phyloP scores from a whole-genome alignment of 2,888 invertebrate species.

The Pachydiplax longipennis region DNA sequence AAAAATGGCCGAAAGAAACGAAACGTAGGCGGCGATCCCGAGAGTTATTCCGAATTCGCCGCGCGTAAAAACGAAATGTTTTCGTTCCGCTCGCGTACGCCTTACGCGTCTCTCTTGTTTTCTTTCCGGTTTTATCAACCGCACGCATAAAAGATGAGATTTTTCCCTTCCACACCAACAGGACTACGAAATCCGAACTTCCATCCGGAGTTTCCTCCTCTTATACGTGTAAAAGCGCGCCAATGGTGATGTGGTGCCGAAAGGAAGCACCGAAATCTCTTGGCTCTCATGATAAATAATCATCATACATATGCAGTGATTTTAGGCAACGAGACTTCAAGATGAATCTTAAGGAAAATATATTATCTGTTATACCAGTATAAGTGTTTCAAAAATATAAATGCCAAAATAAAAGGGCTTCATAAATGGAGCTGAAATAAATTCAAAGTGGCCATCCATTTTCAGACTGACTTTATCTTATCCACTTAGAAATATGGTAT shows the following conservation, averaged over 20 bases:
- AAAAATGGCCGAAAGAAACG: neutral
- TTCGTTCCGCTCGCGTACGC: neutral
- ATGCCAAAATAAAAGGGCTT: too few species aligned
- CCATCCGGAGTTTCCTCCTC: neutral
- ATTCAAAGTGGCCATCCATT: too few species aligned
- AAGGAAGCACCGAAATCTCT: neutral
- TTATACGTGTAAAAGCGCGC: neutral
- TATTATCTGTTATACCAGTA: too few species aligned
- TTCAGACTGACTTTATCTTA: too few species aligned
- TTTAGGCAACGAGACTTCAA: too few species aligned
- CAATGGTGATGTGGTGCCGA: neutral
- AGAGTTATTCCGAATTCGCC: neutral
- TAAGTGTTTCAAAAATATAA: too few species aligned
- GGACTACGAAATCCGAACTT: neutral
- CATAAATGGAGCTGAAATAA: too few species aligned
- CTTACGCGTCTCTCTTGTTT: neutral
- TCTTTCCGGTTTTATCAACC: neutral
- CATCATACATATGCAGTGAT: too few species aligned
- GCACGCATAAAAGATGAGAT: neutral
- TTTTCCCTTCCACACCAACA: neutral
- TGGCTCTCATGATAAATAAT: too few species aligned
- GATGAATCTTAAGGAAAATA: too few species aligned
- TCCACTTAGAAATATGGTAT: too few species aligned
- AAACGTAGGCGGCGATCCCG: neutral
- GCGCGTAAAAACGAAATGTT: neutral